Base-by-base conservation (phyloP, 2,113 vertebrate species). In the Lepidothrix coronata region DNA sequence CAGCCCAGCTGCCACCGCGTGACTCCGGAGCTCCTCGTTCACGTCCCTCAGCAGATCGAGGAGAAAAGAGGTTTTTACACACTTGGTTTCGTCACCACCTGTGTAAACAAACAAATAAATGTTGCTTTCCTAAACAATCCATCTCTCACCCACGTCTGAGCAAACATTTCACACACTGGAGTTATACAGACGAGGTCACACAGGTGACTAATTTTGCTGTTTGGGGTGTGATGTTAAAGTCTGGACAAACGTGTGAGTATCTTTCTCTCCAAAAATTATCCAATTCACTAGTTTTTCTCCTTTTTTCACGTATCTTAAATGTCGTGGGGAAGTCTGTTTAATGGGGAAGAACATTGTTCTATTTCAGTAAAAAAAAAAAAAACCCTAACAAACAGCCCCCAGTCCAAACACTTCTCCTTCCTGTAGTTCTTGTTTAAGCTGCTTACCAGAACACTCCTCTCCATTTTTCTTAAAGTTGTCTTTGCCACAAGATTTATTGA, bases 41-140 rank as follows among this genome's bases (percentile, higher is more conserved):
- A 97, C 57, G 22, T 95, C 96, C 48, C 96, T 97, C 67, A 99
- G 96, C 49, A 98, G 95, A n/a, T 96, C 97, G 70, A 99, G 98
- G 27, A 98, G 84, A 43, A 97, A 96, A 43, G 97, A 98, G 20
- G 96, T 11, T n/a, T 97, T 94, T 25, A 89, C 22, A 24, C 88
- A 18, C 43, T 78, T 87, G 8, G 12, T 49, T 88, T 68, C 57
- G 23, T 75, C 72, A 48, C 43, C 22, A 43, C 88, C 97, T 95
- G 57, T 44, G 54, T 3, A 51, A 65, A 85, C 4, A 18, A 61
- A 70, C 1, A 48, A 3, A 49, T 19, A 30, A 72, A 35, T 12
- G 14, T 1, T 51, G 5, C 6, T 71, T 66, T 21, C 15, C 46
- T 16, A 12, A 67, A 16, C 10, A 39, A 15, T 31, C 20, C 6